Evolutionary conservation across 23 tunicate genomes (phyloP), one percentile per base, ranked within the genome.

Genomic region (Phallusia fumigata): DNA sequence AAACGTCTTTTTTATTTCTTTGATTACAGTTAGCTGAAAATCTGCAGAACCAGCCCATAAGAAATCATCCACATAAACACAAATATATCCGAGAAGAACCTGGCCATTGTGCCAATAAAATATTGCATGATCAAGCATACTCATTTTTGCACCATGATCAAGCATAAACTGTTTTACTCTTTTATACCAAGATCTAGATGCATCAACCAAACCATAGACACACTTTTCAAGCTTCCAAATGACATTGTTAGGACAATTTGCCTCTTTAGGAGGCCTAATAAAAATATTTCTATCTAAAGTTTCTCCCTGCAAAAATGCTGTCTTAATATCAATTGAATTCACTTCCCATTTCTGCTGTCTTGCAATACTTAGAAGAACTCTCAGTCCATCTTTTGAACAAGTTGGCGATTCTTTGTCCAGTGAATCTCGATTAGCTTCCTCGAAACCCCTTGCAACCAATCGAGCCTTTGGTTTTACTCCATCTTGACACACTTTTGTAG

Each of bases 51-150:
- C 76, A 69, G 32, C 76, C 76, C 76, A 69, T 15, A 69, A n/a
- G 21, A 69, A 69, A 69, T 69, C 76, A 69, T 69, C 76, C 31
- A 69, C 76, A 15, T 69, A 69, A 24, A 69, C 76, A 21, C 76
- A 69, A 24, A 69, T 21, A 30, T 15, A 24, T 24, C 76, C 76
- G 13, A 15, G 76, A 26, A 69, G 76, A 13, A 24, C 76, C 31
- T 24, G 32, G 12, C 76, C 72, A 51, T 51, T 24, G 47, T 79
- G 76, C 83, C 83, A 79, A 51, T 51, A 79, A 50, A 79, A 79
- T 45, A 79, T 31, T n/a, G 83, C 69, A 18, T 44, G 83, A 28
- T 79, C 83, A 16, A 51, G 34, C n/a, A n/a, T 19, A 18, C 30
- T 47, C 31, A 50, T 47, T 24, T 79, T 79, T 11, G 52, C 69